Conservation (phyloP, 1,140 invertebrate genomes). For the Panagrolaimus sp. region DNA sequence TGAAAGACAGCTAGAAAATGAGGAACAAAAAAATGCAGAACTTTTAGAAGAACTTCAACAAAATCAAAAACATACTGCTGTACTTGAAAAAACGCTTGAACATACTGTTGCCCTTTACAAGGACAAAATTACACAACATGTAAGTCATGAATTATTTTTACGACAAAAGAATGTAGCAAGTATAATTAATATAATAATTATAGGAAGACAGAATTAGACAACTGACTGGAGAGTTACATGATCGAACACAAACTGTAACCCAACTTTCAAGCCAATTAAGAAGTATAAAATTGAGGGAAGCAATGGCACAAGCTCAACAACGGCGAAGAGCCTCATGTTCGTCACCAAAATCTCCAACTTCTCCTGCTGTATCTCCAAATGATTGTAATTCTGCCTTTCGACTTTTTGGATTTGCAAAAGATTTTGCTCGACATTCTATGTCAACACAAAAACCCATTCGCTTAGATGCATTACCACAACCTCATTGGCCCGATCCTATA, state of each 20-base stretch:
- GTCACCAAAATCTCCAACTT: conserved; percentile 16
- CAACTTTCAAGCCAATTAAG: conserved; percentile 24
- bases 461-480: conserved; percentile 16
- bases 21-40: conserved; percentile 1
- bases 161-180: neutral
- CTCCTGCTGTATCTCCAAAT: conserved; percentile 16
- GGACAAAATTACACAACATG: conserved; percentile 21
- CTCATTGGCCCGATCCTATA: conserved; percentile 10
- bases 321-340: conserved; percentile 19
- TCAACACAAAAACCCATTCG: conserved; percentile 7
- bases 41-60: conserved; percentile 14
- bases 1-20: conserved; percentile 9
- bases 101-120: conserved; percentile 9
- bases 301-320: conserved; percentile 26
- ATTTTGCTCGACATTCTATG: conserved; percentile 6
- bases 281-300: conserved; percentile 19
- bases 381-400: neutral
- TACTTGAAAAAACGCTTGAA: neutral
- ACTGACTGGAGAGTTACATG: conserved; percentile 18
- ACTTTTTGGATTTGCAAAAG: neutral
- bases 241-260: conserved; percentile 22
- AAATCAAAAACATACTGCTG: neutral
- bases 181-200: neutral
- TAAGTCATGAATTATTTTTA: neutral
- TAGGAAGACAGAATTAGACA: conserved; percentile 24